Evolutionary conservation across 2,888 invertebrate species (phyloP).

Genomic region (Dynastes grantii): DNA sequence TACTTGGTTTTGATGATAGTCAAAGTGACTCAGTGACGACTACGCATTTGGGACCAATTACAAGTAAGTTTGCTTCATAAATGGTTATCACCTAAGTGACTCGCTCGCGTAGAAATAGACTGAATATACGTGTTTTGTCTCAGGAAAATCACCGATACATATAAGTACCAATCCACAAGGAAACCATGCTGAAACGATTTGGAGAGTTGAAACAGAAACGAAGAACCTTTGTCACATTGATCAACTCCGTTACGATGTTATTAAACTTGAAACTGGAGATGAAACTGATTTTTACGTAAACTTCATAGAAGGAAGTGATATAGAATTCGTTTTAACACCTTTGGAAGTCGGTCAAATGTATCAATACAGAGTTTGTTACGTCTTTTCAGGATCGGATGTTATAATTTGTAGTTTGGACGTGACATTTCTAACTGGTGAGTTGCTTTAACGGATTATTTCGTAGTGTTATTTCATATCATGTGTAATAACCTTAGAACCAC

Average conservation of each 20-base stretch:
- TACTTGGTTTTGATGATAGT: neutral
- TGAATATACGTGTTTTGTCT: neutral
- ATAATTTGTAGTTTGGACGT: constrained; percentile 12
- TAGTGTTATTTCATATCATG: neutral
- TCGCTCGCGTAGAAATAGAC: neutral
- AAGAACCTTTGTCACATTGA: constrained; percentile 3
- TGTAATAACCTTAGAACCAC: constrained; percentile 11
- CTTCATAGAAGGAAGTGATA: neutral
- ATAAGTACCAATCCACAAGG: constrained; percentile 11
- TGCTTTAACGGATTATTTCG: neutral
- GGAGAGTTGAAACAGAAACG: neutral
- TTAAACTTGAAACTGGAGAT: neutral
- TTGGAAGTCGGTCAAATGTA: neutral
- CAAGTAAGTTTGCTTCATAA: neutral
- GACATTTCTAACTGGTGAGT: constrained; percentile 23
- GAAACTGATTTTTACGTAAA: neutral
- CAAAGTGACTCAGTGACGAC: neutral
- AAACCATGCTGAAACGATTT: neutral
- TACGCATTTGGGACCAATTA: neutral
- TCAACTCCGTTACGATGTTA: neutral
- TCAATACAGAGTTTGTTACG: constrained; percentile 20
- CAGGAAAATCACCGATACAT: constrained; percentile 16
- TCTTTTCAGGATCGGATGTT: neutral
- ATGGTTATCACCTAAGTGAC: neutral
- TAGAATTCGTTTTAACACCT: constrained; percentile 9